Evolutionary conservation across 2,888 invertebrate species (phyloP).

Genomic region (Trichogramma dendrolimi): DNA sequence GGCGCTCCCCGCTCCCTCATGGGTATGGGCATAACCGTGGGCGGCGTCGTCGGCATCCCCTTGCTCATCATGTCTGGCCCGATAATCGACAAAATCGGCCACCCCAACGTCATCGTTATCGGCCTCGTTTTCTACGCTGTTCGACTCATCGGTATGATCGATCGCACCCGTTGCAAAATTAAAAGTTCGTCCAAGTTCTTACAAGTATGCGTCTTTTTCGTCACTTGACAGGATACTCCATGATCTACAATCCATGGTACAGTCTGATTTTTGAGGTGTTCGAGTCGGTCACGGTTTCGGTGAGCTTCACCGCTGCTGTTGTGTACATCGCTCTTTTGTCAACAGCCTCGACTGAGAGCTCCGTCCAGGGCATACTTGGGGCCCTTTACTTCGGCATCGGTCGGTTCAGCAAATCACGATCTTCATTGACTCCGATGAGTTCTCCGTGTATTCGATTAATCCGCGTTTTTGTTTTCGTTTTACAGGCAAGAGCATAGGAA

Average conservation of each 20-base stretch:
- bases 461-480: conserved; percentile 20
- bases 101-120: conserved; percentile 72
- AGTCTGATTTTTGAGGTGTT: conserved; percentile 72
- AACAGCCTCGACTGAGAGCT: conserved; percentile 69
- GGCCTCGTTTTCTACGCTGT: conserved; percentile 75
- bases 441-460: neutral
- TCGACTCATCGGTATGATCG: conserved; percentile 60
- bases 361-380: conserved; percentile 73
- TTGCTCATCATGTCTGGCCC: conserved; percentile 71
- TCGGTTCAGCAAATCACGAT: conserved; percentile 44
- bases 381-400: conserved; percentile 78
- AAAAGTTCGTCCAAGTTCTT: neutral
- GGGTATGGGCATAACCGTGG: conserved; percentile 77
- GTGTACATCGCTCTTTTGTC: conserved; percentile 73
- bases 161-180: conserved; percentile 32
- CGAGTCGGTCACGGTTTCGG: conserved; percentile 71
- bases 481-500: conserved; percentile 73
- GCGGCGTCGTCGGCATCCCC: conserved; percentile 72
- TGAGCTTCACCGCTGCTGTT: conserved; percentile 73
- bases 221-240: conserved; percentile 61
- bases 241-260: conserved; percentile 73
- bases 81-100: conserved; percentile 68
- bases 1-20: conserved; percentile 72
- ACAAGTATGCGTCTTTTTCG: neutral
- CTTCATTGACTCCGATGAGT: neutral